Evolutionary conservation across 2,113 vertebrate species (phyloP), one percentile per base, ranked within the genome.

Genomic region (Carettochelys insculpta): DNA sequence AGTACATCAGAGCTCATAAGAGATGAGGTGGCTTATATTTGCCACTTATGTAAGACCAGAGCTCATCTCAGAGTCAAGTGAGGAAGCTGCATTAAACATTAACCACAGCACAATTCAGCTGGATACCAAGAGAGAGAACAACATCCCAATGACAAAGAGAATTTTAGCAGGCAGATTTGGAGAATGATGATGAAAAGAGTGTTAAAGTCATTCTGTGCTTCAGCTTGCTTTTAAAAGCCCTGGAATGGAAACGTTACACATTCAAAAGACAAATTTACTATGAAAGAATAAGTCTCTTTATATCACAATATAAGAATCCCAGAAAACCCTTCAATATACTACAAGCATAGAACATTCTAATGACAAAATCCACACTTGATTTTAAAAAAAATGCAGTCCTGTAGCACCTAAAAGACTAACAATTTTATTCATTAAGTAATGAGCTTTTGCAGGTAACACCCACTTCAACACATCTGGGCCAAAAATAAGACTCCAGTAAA

Each of bases 81-180:
- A 80, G 88, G 3, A 41, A 85, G 52, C 75, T 90, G 6, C 54
- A 91, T 4, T 13, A 76, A 85, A 47, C 65, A 88, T 14, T 2
- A n/a, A 89, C 56, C 71, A 45, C 41, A 43, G 41, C 43, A 84
- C 43, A 92, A 82, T 17, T 85, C 29, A 73, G 68, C 34, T 19
- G 51, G 10, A 87, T 50, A 27, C 65, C 91, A 54, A 7, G 45
- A 50, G 7, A 92, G 77, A 87, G 58, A 92, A 78, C 17, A 91
- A 19, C 22, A 94, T 34, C 61, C 5, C 82, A 94, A 88, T 12
- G 78, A 75, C 38, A 43, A 75, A 51, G 80, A 92, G 13, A 88
- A 80, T 80, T 91, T 91, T 65, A 90, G 88, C 89, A 53, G 81
- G 77, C 53, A 95, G 38, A 92, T 89, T 81, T 47, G 13, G 11